Evolutionary conservation across 2,797 vertebrate genomes (phyloP).

Genomic region (Menidia menidia): DNA sequence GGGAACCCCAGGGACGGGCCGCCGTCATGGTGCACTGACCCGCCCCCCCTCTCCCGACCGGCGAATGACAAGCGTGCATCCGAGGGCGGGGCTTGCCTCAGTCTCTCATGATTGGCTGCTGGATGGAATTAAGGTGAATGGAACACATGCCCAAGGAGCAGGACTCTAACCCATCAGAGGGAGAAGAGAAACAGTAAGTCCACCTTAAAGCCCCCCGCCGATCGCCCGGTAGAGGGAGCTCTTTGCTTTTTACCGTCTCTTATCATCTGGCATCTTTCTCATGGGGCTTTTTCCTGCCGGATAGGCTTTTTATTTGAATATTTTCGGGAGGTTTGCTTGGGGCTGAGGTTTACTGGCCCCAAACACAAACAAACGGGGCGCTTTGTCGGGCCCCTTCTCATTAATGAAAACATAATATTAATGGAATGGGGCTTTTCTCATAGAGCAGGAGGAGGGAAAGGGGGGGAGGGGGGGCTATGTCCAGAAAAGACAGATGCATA

Average conservation of each 20-base stretch:
- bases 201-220: too few species aligned
- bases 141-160: conserved; percentile 99
- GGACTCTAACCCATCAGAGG: conserved; percentile 95
- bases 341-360: too few species aligned
- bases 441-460: conserved; percentile 38
- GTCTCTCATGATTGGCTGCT: conserved; percentile 95
- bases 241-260: not conserved
- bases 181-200: conserved; percentile 96
- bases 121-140: conserved; percentile 99
- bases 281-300: conserved; percentile 10
- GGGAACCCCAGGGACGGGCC: conserved; percentile 48
- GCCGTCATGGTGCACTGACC: conserved; percentile 79
- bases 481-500: conserved; percentile 18
- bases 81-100: conserved; percentile 93
- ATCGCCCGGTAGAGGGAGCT: not conserved
- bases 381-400: conserved; percentile 55
- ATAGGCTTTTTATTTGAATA: too few species aligned
- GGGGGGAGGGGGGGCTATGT: conserved; percentile 6
- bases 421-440: conserved; percentile 58
- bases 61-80: conserved; percentile 86
- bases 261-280: conserved; percentile 28
- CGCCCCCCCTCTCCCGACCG: conserved; percentile 64
- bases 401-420: conserved; percentile 76
- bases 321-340: too few species aligned
- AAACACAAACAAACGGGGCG: conserved; percentile 57